Percentiles rank a stretch among this genome's conserved stretches.
Evolutionary conservation across 1,140 invertebrate genomes (phyloP).

Genomic region (Leptestheria dahalacensis): DNA sequence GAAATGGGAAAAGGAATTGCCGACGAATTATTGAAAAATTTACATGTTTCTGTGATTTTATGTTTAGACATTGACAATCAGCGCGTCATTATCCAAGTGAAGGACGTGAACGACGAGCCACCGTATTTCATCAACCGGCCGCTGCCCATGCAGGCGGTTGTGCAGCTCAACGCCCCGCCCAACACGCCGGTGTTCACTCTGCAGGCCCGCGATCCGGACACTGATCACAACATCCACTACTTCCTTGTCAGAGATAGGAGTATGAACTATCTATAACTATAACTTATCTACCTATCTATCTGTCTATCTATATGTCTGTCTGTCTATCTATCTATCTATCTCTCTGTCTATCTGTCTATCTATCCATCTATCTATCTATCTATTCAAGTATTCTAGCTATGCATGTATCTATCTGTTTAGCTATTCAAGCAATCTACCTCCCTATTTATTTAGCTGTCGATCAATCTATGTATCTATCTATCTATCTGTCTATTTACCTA

Average conservation of each 20-base stretch:
- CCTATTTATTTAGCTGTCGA: too few relatives aligned
- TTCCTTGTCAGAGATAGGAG: slow-evolving; percentile 82
- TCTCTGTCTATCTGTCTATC: too few relatives aligned
- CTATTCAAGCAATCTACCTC: too few relatives aligned
- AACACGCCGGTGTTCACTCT: slow-evolving; percentile 91
- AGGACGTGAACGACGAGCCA: slow-evolving; percentile 89
- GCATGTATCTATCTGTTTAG: too few relatives aligned
- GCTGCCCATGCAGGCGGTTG: slow-evolving; percentile 88
- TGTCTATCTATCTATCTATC: too few relatives aligned
- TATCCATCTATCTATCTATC: too few relatives aligned
- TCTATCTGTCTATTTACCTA: too few relatives aligned
- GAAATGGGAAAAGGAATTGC: not conserved
- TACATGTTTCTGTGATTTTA: slow-evolving; percentile 20
- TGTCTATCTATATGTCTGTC: too few relatives aligned
- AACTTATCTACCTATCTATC: too few relatives aligned
- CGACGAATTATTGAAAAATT: not conserved
- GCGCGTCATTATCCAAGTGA: slow-evolving; percentile 82
- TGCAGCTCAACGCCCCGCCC: slow-evolving; percentile 81
- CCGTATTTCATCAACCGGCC: slow-evolving; percentile 91
- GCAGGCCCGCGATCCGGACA: slow-evolving; percentile 85
- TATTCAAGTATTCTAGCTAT: too few relatives aligned
- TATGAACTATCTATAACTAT: slow-evolving; percentile 24
- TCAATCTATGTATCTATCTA: too few relatives aligned
- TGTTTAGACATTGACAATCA: slow-evolving; percentile 81
- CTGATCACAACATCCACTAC: slow-evolving; percentile 88